Conservation (phyloP, 2,888 invertebrate genomes). For the Eurois occulta region DNA sequence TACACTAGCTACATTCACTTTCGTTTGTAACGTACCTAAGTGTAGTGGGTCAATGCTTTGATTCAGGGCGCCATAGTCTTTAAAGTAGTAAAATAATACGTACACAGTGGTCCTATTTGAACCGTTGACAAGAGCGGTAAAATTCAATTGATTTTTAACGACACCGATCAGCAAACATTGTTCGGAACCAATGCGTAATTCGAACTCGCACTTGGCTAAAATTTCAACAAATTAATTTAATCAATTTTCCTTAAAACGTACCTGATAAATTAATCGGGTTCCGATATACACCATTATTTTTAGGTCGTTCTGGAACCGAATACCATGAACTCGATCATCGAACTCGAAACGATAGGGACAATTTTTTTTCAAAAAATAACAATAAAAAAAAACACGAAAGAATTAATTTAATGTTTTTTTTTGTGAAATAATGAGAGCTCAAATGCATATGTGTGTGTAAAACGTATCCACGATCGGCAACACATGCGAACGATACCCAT, state of each 20-base stretch:
- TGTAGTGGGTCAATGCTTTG: neutral
- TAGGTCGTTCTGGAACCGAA: too few species aligned
- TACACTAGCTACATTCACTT: neutral
- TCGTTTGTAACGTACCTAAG: neutral
- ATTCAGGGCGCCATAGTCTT: neutral
- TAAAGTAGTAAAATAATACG: neutral
- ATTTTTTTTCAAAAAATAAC: too few species aligned
- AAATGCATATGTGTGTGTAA: too few species aligned
- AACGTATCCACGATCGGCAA: too few species aligned
- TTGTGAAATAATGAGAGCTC: too few species aligned
- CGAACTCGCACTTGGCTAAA: neutral
- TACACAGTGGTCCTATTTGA: too few species aligned
- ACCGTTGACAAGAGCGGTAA: neutral
- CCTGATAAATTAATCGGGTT: neutral
- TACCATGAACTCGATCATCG: too few species aligned
- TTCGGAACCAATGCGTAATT: neutral
- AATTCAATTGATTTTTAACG: neutral
- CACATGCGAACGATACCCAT: too few species aligned
- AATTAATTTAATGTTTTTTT: too few species aligned
- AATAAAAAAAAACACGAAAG: too few species aligned
- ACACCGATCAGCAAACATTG: neutral
- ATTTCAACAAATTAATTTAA: neutral
- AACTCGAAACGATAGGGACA: too few species aligned
- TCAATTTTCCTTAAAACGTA: neutral
- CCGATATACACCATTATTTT: too few species aligned